Evolutionary conservation across 2,113 vertebrate species (phyloP).

Genomic region (Dipodomys merriami): DNA sequence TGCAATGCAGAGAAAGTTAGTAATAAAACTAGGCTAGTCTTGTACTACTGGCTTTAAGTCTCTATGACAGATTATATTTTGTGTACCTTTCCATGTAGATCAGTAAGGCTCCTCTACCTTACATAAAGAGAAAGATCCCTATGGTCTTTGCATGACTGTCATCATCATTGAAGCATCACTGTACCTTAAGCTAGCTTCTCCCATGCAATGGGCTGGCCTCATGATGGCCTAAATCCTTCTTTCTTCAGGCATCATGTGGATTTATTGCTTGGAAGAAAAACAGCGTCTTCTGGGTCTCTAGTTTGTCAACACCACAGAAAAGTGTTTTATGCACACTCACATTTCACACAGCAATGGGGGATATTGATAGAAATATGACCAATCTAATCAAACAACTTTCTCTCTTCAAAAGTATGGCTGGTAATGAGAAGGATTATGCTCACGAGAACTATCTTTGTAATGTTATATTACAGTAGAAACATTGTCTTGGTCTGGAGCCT

Average conservation of each 20-base stretch:
- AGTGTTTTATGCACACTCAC: not conserved
- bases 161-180: not conserved
- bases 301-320: conserved; percentile 9
- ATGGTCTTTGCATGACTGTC: not conserved
- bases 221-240: not conserved
- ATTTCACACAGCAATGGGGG: conserved; percentile 39
- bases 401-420: conserved; percentile 13
- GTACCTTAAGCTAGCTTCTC: not conserved
- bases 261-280: conserved; percentile 45
- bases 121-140: not conserved
- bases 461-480: conserved; percentile 47
- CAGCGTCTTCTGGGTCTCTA: not conserved
- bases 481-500: conserved; percentile 65
- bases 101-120: not conserved
- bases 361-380: conserved; percentile 44
- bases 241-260: not conserved
- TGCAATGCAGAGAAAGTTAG: not conserved
- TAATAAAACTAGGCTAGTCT: not conserved
- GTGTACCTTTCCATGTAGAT: not conserved
- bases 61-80: not conserved
- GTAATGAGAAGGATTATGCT: conserved; percentile 45
- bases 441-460: not conserved
- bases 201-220: not conserved
- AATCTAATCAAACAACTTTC: conserved; percentile 38
- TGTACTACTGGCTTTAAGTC: not conserved